Conservation (phyloP, 2,888 invertebrate genomes). For the Lasioglossum calceatum region DNA sequence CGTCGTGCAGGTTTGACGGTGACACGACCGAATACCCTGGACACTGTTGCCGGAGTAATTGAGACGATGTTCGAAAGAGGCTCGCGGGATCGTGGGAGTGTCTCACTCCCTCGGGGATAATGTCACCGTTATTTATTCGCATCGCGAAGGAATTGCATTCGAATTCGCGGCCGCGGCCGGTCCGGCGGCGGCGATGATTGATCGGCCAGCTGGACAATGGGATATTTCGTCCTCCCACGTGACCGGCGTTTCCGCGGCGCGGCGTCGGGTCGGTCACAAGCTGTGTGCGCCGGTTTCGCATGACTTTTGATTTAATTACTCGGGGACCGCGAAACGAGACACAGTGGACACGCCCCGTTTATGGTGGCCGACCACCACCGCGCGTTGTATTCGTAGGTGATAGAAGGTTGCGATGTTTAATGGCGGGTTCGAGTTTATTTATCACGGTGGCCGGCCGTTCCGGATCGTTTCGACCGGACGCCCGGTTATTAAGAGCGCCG, state of each 20-base stretch:
- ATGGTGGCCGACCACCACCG: background rate
- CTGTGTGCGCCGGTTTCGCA: background rate
- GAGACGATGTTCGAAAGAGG: constrained; percentile 38
- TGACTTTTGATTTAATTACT: constrained; percentile 57
- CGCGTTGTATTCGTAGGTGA: constrained; percentile 19
- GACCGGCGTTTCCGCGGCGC: constrained; percentile 33
- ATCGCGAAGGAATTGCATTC: constrained; percentile 38
- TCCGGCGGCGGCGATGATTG: constrained; percentile 36
- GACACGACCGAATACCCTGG: constrained; percentile 30
- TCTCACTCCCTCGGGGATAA: constrained; percentile 18
- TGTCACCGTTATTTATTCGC: constrained; percentile 33
- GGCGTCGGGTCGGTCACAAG: constrained; percentile 1
- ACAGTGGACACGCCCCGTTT: constrained; percentile 20
- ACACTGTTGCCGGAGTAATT: constrained; percentile 30
- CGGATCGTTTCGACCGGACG: constrained; percentile 24
- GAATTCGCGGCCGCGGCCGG: constrained; percentile 30
- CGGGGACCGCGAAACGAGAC: constrained; percentile 41
- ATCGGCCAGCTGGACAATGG: constrained; percentile 51
- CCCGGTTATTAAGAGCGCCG: constrained; percentile 46
- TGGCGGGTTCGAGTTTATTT: constrained; percentile 35
- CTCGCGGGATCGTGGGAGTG: background rate
- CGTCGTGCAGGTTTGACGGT: constrained; percentile 26
- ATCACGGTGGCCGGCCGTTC: constrained; percentile 21
- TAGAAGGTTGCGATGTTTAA: constrained; percentile 29
- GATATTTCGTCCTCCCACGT: constrained; percentile 51